Conservation (phyloP, 2,797 vertebrate genomes). For the Nothura maculosa region DNA sequence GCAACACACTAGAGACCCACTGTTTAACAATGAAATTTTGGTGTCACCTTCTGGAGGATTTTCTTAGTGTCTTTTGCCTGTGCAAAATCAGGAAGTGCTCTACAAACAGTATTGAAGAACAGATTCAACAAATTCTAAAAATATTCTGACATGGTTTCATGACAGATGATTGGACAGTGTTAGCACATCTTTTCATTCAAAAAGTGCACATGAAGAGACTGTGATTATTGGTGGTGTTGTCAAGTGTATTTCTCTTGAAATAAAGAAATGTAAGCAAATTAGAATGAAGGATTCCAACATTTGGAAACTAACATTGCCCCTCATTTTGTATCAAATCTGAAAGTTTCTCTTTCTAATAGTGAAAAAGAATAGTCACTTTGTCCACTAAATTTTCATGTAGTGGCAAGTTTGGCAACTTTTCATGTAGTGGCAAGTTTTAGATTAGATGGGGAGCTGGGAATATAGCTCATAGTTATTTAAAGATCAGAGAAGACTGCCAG, state of each 20-base stretch:
- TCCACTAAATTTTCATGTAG: not conserved
- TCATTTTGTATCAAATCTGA: not conserved
- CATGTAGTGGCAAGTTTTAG: not conserved
- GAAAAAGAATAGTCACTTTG: not conserved
- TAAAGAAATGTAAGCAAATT: not conserved
- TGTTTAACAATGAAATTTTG: not conserved
- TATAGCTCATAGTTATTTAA: not conserved
- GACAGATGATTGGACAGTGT: not conserved
- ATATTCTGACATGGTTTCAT: not conserved
- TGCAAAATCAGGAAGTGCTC: not conserved
- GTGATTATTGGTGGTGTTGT: not conserved
- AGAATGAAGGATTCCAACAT: not conserved
- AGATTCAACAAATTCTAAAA: not conserved
- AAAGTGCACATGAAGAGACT: not conserved
- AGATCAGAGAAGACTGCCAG: not conserved
- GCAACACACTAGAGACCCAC: not conserved
- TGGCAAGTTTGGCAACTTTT: not conserved
- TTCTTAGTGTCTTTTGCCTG: not conserved
- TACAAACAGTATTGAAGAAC: not conserved
- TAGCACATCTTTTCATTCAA: not conserved
- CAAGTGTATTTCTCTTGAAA: not conserved
- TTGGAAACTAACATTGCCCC: not conserved
- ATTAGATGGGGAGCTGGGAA: not conserved
- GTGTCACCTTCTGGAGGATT: not conserved
- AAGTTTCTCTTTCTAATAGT: not conserved